Evolutionary conservation across 2,113 vertebrate species (phyloP), one percentile per base, ranked within the genome.

Genomic region (Eublepharis macularius): DNA sequence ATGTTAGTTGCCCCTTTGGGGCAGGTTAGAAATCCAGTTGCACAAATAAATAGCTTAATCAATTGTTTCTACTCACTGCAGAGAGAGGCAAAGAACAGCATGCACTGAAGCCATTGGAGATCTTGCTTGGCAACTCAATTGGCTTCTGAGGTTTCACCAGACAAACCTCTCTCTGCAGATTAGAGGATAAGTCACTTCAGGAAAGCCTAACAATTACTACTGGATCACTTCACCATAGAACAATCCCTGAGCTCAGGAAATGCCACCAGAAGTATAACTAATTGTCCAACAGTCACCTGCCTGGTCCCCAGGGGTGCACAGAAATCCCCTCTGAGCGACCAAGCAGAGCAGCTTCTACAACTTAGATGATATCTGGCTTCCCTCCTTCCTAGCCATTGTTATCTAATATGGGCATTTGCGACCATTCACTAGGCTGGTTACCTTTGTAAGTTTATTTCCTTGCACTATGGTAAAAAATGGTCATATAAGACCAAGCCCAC

Each of bases 401-500:
- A 63, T 29, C 60, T 63, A 63, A 63, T 24, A 63, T 9, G 2
- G 24, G 26, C 26, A 63, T 63, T 9, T 63, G 60, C 10, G 29
- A 63, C 60, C 10, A 29, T 26, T 60, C 9, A 6, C 21, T 63
- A 29, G 60, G 60, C 4, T 63, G 8, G 60, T 63, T 29, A 60
- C 19, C 26, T 29, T 29, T 29, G 24, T 9, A 24, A 63, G 60
- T 9, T 63, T 63, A 29, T 63, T n/a, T 32, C 10, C 5, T 2
- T 54, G 6, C 10, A 21, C 8, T 32, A 32, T 29, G 26, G 43
- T 32, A 43, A 5, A 17, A 60, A 13, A n/a, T 57, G 29, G 17
- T 54, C 10, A 65, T 4, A n/a, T 19, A 3, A 0, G 81, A 32
- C 60, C 86, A 13, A 66, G 87, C 87, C 87, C 89, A 82, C 89